Evolutionary conservation across 2,797 vertebrate genomes (phyloP), one percentile per base, ranked within the genome.

Genomic region (Phoebastria nigripes): DNA sequence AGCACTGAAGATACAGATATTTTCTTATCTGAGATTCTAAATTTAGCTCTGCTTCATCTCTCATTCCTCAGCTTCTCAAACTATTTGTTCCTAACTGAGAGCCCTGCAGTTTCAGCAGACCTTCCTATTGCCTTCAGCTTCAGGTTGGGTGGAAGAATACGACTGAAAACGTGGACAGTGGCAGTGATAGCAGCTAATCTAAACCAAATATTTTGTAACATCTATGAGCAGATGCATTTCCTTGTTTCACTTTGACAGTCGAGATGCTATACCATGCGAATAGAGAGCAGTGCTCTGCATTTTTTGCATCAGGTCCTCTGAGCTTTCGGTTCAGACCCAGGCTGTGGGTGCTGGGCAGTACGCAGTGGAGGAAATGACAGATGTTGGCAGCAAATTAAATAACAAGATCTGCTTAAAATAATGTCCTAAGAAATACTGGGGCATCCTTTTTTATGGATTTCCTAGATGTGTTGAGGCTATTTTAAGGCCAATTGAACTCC

Each of bases 321-420:
- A 79, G 73, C 39, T 69, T 78, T 47, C 1, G 1, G 41, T 26
- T 90, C 87, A 66, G 69, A 31, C 31, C 19, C 78, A 63, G 54
- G 51, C 56, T 58, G 79, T 4, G 33, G 39, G 47, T 89, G 73
- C 80, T 51, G 77, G 82, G 61, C 82, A 80, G 33, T 8, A 33
- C 4, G 1, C 76, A 26, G 69, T 2, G 9, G 56, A 78, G 35
- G 96, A 87, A 93, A 41, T 15, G 12, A 65, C 72, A 81, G 62
- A 88, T 79, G 72, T 84, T 83, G 74, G 65, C 65, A 89, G 70
- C 56, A 72, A 89, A 81, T 59, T 59, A 90, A 94, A 88, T 33
- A 88, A 91, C n/a, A 51, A 59, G 61, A 58, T 54, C 69, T 71
- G 61, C 51, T 46, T 52, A 89, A 85, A 92, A 91, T 42, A 71